These are phyloP conservation scores for Machaerirhynchus nigripectus DNA, from an alignment of 2,113 vertebrate genomes.

Conservation along the genomic window DNA sequence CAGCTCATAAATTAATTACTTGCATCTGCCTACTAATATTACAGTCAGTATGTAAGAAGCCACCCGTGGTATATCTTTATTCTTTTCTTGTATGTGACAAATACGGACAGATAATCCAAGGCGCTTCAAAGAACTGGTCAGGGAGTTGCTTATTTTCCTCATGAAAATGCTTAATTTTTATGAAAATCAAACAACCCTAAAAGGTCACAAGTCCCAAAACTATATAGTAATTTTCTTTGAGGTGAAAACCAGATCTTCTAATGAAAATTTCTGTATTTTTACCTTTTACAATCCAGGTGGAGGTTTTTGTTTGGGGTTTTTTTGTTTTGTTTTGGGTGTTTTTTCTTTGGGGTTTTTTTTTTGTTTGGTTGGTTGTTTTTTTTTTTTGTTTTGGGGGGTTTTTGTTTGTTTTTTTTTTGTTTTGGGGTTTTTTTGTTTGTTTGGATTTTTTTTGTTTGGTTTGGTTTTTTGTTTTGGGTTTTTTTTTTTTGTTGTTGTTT, in stretches of 20 bases:
- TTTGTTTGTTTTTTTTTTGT: not conserved
- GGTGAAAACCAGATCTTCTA: not conserved
- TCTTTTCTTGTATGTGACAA: not conserved
- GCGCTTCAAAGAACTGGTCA: not conserved
- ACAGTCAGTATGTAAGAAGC: not conserved
- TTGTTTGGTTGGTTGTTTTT: not conserved
- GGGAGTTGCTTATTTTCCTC: slow-evolving; percentile 6
- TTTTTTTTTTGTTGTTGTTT: too few relatives aligned
- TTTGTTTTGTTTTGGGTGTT: not conserved
- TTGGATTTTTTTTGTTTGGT: too few relatives aligned
- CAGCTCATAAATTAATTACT: slow-evolving; percentile 1
- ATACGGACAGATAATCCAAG: not conserved
- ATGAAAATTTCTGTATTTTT: not conserved
- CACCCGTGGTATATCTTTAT: not conserved
- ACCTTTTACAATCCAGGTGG: not conserved
- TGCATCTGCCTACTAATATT: not conserved
- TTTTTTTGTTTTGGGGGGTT: not conserved
- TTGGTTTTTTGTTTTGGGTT: not conserved
- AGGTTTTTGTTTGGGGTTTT: not conserved
- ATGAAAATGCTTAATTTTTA: not conserved
- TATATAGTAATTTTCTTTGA: not conserved
- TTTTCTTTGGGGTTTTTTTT: not conserved
- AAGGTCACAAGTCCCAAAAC: not conserved
- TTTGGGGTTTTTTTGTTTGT: not conserved
- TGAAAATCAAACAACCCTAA: slow-evolving; percentile 12